Evolutionary conservation across 2,113 vertebrate species (phyloP).

Genomic region (Nipponia nippon): DNA sequence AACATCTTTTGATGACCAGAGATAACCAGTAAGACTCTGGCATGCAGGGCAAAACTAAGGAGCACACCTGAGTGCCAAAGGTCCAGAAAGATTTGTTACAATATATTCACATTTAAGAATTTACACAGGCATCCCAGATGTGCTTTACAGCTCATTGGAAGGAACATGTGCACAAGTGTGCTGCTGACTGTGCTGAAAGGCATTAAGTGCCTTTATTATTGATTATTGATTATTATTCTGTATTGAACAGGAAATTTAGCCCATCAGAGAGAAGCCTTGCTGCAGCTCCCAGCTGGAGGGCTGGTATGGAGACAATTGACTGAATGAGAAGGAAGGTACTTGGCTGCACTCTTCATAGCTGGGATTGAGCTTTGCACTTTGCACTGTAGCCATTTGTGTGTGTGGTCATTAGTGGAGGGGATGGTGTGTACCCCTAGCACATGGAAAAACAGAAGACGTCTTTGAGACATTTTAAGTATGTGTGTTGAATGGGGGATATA

Average conservation of each 20-base stretch:
- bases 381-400: not conserved
- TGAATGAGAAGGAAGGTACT: not conserved
- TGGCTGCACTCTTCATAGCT: not conserved
- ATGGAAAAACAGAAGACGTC: not conserved
- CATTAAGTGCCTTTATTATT: too few species aligned
- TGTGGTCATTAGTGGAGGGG: not conserved
- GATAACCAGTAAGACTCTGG: not conserved
- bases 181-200: not conserved
- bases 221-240: not conserved
- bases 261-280: not conserved
- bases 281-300: not conserved
- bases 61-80: not conserved
- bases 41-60: not conserved
- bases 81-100: not conserved
- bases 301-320: not conserved
- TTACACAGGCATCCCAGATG: not conserved
- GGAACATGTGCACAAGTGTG: accelerated
- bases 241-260: not conserved
- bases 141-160: not conserved
- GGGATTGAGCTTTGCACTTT: not conserved
- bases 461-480: not conserved
- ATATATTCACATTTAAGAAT: not conserved
- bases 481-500: not conserved
- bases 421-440: not conserved
- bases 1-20: not conserved